Conservation (phyloP, 2,113 vertebrate genomes). For the Cyrtonyx montezumae region DNA sequence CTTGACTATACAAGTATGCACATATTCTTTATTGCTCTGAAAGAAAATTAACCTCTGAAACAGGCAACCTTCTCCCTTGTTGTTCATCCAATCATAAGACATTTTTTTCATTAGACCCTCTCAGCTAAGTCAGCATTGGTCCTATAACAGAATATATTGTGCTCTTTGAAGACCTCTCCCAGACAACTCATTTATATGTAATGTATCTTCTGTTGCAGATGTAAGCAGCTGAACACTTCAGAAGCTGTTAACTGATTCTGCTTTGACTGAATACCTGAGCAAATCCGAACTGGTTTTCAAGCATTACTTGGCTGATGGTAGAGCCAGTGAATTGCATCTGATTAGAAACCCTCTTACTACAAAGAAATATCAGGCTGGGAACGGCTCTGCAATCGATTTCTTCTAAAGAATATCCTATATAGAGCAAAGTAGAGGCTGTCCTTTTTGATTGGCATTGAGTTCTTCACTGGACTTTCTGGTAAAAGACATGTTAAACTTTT, state of each 20-base stretch:
- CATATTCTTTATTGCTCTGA: not conserved
- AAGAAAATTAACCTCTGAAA: not conserved
- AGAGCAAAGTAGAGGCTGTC: not conserved
- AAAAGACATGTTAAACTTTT: not conserved
- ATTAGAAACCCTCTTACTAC: not conserved
- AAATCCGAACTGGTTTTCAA: not conserved
- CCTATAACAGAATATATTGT: not conserved
- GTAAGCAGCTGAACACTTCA: not conserved
- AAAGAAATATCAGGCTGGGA: not conserved
- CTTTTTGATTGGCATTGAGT: not conserved
- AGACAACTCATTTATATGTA: not conserved
- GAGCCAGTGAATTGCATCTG: not conserved
- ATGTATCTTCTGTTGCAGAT: not conserved
- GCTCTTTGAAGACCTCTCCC: not conserved
- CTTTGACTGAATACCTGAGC: not conserved
- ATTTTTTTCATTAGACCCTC: not conserved
- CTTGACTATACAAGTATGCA: not conserved
- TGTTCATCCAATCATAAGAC: not conserved
- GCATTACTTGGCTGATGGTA: not conserved
- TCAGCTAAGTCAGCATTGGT: not conserved
- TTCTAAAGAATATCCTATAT: not conserved
- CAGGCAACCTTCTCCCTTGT: not conserved
- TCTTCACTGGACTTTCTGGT: not conserved
- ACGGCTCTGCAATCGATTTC: not conserved
- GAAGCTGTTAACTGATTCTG: not conserved